Evolutionary conservation across 2,888 invertebrate genomes (phyloP).

Genomic region (Papilio protenor): DNA sequence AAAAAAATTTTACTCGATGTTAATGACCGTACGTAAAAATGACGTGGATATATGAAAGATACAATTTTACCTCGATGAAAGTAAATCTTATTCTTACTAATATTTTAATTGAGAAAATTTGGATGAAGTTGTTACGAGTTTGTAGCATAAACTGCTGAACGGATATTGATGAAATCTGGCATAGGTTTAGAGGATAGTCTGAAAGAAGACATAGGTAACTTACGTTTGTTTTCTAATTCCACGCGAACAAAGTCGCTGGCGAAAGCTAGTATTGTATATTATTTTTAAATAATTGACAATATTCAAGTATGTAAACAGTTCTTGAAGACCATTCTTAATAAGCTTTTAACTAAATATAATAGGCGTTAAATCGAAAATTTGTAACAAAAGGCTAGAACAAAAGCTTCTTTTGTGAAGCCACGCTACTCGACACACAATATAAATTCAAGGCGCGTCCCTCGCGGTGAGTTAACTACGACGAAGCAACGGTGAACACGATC

Average conservation of each 20-base stretch:
- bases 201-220: no score
- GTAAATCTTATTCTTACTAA: no score
- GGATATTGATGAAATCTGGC: no score
- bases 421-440: conserved; percentile 38
- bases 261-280: no score
- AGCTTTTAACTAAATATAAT: conserved; percentile 21
- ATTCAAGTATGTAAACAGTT: neutral
- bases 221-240: no score
- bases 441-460: conserved; percentile 47
- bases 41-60: neutral
- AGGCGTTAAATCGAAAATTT: conserved; percentile 12
- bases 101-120: no score
- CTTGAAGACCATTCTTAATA: neutral
- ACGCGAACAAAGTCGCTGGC: no score
- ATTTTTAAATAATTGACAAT: no score
- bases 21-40: conserved; percentile 35
- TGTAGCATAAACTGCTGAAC: no score
- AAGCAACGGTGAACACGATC: conserved; percentile 45
- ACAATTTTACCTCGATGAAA: no score
- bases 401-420: conserved; percentile 29
- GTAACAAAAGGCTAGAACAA: conserved; percentile 33
- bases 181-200: no score
- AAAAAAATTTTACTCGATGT: neutral
- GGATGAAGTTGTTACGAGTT: no score
- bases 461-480: conserved; percentile 44